Conservation (phyloP, 2,888 invertebrate genomes). For the Cabera pusaria region DNA sequence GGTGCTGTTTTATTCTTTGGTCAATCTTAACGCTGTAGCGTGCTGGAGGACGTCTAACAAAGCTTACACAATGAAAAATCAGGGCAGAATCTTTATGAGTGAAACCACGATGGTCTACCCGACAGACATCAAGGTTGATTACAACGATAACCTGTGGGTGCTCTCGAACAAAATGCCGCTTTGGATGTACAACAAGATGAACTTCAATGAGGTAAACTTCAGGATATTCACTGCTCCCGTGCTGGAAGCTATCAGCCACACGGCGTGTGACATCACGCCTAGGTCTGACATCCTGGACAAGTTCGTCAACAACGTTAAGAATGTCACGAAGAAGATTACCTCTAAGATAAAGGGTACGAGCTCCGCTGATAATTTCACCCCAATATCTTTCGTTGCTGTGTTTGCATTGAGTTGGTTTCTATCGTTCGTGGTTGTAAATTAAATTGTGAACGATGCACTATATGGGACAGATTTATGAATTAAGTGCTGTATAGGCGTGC, state of each 20-base stretch:
- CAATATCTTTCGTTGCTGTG: slow-evolving; percentile 42
- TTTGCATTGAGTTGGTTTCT: slow-evolving; percentile 45
- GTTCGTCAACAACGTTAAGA: slow-evolving; percentile 76
- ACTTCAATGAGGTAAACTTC: slow-evolving; percentile 86
- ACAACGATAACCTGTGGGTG: slow-evolving; percentile 88
- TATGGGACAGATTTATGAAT: too few relatives aligned
- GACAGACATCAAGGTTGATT: slow-evolving; percentile 90
- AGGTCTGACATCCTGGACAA: slow-evolving; percentile 82
- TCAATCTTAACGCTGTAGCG: slow-evolving; percentile 89
- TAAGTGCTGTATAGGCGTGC: too few relatives aligned
- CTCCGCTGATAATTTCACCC: slow-evolving; percentile 37
- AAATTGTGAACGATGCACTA: too few relatives aligned
- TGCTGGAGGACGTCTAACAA: slow-evolving; percentile 90
- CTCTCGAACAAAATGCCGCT: slow-evolving; percentile 88
- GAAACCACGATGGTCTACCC: slow-evolving; percentile 89
- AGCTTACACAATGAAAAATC: slow-evolving; percentile 86
- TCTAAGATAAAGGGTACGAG: slow-evolving; percentile 33
- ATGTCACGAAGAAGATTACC: slow-evolving; percentile 58
- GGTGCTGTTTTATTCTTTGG: slow-evolving; percentile 88
- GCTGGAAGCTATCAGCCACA: slow-evolving; percentile 87
- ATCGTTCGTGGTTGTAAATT: slow-evolving; percentile 32
- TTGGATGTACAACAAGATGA: slow-evolving; percentile 86
- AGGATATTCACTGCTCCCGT: slow-evolving; percentile 87
- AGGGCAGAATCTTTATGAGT: slow-evolving; percentile 88
- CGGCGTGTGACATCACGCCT: slow-evolving; percentile 86